Evolutionary conservation across 1,140 invertebrate species (phyloP), one percentile per base, ranked within the genome.

Genomic region (Bicyclus anynana): DNA sequence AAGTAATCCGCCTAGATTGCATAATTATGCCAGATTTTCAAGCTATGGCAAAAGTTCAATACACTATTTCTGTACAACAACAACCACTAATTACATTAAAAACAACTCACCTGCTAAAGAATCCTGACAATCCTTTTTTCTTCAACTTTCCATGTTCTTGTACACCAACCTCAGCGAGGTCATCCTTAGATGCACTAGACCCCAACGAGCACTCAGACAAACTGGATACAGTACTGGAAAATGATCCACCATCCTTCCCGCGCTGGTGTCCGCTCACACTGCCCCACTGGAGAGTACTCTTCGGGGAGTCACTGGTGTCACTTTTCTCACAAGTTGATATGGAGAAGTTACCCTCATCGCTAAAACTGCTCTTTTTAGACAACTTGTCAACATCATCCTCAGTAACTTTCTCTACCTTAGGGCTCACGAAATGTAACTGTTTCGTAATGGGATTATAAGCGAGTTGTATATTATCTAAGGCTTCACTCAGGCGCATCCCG

Each of bases 361-460:
- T 88, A 61, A 89, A 88, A 77, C 86, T 89, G 50, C 84, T 87
- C 59, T 89, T 89, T 53, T 89, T 85, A 1, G 80, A 81, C 29
- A 88, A 53, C 50, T 85, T 84, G 52, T 89, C 86, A 52, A 84
- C 55, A 17, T 87, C 84, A 58, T 82, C 69, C 42, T 77, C 77
- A 7, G 58, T 20, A n/a, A 61, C 55, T 58, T 85, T 84, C 33
- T 79, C 81, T 9, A 74, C 63, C 68, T 83, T 89, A 26, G 85
- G 84, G 47, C 82, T 89, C 48, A 90, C 86, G 48, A 90, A 90
- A 69, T 89, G 89, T 56, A 90, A 65, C 52, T 90, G 89, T 62
- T 89, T 89, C 13, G 89, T 90, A 44, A 90, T 89, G 3, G 89
- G 89, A 68, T 90, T 90, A 65, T 90, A 90, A 3, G 89, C 89